Evolutionary conservation across 35 echinoderm and acorn worm species (phyloP).

Genomic region (Nesometra sesokonis): DNA sequence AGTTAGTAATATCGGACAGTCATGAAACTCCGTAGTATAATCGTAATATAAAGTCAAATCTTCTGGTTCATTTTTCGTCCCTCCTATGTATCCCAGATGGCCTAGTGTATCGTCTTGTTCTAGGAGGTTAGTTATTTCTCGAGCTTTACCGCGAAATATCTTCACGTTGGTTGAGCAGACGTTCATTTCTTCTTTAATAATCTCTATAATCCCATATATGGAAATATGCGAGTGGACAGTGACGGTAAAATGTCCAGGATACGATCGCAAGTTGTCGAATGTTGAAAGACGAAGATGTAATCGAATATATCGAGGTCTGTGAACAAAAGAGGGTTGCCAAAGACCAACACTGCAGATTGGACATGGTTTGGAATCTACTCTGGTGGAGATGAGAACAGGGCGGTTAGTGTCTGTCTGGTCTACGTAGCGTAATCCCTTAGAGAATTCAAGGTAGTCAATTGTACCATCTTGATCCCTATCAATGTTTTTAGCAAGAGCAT

Average conservation of each 20-base stretch:
- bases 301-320: neutral
- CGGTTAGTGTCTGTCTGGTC: neutral
- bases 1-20: conserved; percentile 63
- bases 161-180: conserved; percentile 55
- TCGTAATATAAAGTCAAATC: conserved; percentile 74
- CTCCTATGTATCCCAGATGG: conserved; percentile 57
- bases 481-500: conserved; percentile 56
- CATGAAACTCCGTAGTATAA: conserved; percentile 81
- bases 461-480: conserved; percentile 64
- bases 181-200: conserved; percentile 57
- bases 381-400: conserved; percentile 40
- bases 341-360: conserved; percentile 60
- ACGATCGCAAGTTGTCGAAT: conserved; percentile 71
- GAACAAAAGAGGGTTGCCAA: conserved; percentile 42
- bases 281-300: conserved; percentile 23
- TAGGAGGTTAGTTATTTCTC: conserved; percentile 30
- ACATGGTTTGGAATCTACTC: conserved; percentile 48
- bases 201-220: conserved; percentile 42
- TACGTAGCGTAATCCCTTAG: conserved; percentile 52
- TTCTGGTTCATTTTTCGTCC: conserved; percentile 43
- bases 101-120: conserved; percentile 56
- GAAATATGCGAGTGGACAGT: conserved; percentile 51
- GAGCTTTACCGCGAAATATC: conserved; percentile 53
- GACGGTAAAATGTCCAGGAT: conserved; percentile 66
- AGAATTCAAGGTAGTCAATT: conserved; percentile 91